phyloP scores from a whole-genome alignment of 1,140 invertebrate genomes.

The Brachionus rotundiformis region DNA sequence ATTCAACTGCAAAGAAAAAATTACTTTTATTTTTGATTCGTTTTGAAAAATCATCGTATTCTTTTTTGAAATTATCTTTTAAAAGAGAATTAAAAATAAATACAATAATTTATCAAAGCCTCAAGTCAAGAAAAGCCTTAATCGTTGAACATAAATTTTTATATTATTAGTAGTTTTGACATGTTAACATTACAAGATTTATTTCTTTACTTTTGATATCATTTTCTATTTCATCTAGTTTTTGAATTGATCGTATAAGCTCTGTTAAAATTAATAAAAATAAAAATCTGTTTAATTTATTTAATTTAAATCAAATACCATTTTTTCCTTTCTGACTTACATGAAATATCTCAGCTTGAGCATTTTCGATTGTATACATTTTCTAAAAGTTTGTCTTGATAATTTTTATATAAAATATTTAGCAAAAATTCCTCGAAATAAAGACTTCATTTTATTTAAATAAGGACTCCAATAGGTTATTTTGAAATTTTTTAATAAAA shows the following conservation, averaged over 20 bases:
- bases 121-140: neutral
- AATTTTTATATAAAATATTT: too few species aligned
- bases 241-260: neutral
- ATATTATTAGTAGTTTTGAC: neutral
- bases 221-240: constrained; percentile 1
- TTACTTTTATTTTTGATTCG: neutral
- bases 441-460: too few species aligned
- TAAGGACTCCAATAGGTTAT: too few species aligned
- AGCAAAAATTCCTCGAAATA: too few species aligned
- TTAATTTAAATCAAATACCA: neutral
- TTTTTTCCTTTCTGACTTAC: neutral
- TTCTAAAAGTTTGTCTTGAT: neutral
- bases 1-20: neutral
- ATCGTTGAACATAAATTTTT: neutral
- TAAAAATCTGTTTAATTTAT: neutral
- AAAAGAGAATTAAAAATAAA: neutral
- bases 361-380: neutral
- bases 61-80: neutral
- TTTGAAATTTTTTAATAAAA: too few species aligned
- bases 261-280: neutral
- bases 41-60: neutral
- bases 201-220: neutral
- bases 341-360: neutral
- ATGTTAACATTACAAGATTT: neutral
- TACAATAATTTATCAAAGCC: neutral